Evolutionary conservation across 2,113 vertebrate species (phyloP).

Genomic region (Vicugna pacos): DNA sequence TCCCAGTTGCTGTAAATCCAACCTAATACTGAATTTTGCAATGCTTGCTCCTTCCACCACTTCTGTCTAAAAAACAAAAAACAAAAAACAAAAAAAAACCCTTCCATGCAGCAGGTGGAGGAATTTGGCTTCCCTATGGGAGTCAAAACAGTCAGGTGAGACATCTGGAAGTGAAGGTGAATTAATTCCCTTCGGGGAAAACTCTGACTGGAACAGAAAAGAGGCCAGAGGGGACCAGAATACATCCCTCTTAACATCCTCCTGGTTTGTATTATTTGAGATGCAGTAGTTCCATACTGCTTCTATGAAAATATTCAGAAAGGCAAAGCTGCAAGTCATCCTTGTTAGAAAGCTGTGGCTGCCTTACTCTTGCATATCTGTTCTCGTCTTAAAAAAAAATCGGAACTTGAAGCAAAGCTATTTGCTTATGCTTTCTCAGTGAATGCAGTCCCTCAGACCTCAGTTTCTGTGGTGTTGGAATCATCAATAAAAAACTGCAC

Average conservation of each 20-base stretch:
- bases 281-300: neutral
- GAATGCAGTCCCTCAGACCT: neutral
- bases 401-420: neutral
- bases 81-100: no score
- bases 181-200: neutral
- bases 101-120: neutral
- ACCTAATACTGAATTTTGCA: neutral
- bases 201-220: neutral
- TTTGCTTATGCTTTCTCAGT: neutral
- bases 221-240: neutral
- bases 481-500: neutral
- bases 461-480: neutral
- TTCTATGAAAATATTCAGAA: neutral
- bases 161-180: neutral
- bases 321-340: neutral
- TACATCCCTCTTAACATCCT: neutral
- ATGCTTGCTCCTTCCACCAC: neutral
- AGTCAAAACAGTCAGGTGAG: neutral
- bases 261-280: neutral
- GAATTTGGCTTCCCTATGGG: neutral
- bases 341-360: neutral
- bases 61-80: neutral
- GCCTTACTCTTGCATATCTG: neutral
- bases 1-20: neutral
- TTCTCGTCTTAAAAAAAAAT: neutral